A percentile compares a stretch with the other conserved stretches of the same genome.
Evolutionary conservation across 2,797 vertebrate genomes (phyloP).

Genomic region (Serranus cabrilla): DNA sequence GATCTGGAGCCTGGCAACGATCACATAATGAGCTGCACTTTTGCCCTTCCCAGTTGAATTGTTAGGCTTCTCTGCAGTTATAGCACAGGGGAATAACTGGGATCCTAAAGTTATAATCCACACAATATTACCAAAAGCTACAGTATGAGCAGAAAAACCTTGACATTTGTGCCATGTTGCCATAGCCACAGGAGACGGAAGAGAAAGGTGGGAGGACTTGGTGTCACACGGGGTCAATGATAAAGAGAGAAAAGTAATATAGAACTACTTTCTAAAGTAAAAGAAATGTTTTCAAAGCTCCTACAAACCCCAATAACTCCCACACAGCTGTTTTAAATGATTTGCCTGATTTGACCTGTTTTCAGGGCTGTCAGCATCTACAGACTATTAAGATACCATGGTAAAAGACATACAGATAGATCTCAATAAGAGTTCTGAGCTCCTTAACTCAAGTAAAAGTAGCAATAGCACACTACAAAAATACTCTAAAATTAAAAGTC

Average conservation of each 20-base stretch:
- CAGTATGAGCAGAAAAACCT: neutral
- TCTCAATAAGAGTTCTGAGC: too few species aligned
- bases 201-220: neutral
- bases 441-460: neutral
- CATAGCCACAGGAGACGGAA: neutral
- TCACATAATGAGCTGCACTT: conserved; percentile 76
- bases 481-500: neutral
- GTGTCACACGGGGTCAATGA: neutral
- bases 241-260: neutral
- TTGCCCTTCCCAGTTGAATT: conserved; percentile 52
- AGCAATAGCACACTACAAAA: neutral
- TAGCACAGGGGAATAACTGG: conserved; percentile 36
- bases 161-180: neutral
- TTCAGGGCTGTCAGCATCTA: neutral
- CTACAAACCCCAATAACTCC: neutral
- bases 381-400: neutral
- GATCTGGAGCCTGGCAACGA: conserved; percentile 65
- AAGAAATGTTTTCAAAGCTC: neutral
- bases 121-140: conserved; percentile 6
- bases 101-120: conserved; percentile 17
- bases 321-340: neutral
- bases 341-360: neutral
- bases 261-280: neutral
- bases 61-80: conserved; percentile 49
- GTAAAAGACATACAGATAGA: neutral